Evolutionary conservation across 1,140 invertebrate species (phyloP), one percentile per base, ranked within the genome.

Genomic region (Ips nitidus): DNA sequence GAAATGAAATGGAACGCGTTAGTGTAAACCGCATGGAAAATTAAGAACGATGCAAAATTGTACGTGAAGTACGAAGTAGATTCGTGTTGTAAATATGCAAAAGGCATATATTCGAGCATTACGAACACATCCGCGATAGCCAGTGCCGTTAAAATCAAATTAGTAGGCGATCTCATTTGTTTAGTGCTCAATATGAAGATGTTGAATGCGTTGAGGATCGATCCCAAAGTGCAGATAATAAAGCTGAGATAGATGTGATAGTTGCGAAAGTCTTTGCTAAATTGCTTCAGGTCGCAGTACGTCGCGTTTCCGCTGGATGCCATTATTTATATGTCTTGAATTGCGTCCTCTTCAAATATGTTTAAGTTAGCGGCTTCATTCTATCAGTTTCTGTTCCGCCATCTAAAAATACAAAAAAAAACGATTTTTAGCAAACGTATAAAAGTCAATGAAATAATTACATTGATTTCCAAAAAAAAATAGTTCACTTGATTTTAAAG

Each of bases 21-120:
- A 3, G 86, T 84, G 78, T 95, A 96, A 73, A 94, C 87, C 2
- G 90, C 91, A 78, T 95, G 93, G 71, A 94, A 90, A 58, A 93
- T 85, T 0, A 94, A 88, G 78, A 92, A 95, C 4, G 90, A 84
- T 0, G 92, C 86, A 91, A 92, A 94, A 2, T 84, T 81, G 78
- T 94, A 95, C 1, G 88, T 91, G 69, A 81, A 85, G 64, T 83
- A 85, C 53, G 88, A 84, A 22, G 85, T 81, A 2, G 83, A 80
- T 7, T 42, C 41, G 72, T 56, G 86, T 84, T 50, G 95, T 85
- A 75, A 92, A 92, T 78, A 89, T 1, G 90, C 88, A 77, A 92
- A 97, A 0, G 95, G 95, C 65, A 98, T 91, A 79, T 98, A 98
- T 69, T 95, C 93, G 47, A 94, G 79, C 94, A 98, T 97, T 0